phyloP scores from a whole-genome alignment of 92 coral and sea anemone genomes.

The Actinernus sp. region DNA sequence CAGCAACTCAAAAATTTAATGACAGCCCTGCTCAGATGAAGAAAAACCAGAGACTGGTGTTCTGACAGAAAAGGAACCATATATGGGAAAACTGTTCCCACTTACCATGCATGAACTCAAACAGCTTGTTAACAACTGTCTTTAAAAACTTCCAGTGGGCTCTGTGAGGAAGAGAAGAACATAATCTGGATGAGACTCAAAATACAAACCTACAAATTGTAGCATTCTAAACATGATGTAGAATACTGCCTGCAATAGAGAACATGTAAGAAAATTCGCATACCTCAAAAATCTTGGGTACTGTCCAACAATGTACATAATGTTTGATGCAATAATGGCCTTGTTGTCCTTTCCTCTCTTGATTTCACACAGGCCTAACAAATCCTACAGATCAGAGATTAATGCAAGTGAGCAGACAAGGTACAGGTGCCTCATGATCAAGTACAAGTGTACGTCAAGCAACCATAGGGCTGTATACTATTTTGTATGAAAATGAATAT shows the following conservation, averaged over 20 bases:
- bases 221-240: too few relatives aligned
- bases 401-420: too few relatives aligned
- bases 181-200: background rate
- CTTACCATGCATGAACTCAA: slow-evolving; percentile 99
- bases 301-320: slow-evolving; percentile 99
- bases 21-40: too few relatives aligned
- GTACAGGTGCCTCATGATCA: too few relatives aligned
- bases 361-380: slow-evolving; percentile 98
- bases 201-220: background rate
- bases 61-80: too few relatives aligned
- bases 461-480: too few relatives aligned
- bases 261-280: background rate
- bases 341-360: slow-evolving; percentile 99
- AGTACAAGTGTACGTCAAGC: too few relatives aligned
- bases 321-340: slow-evolving; percentile 98
- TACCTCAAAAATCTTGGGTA: slow-evolving; percentile 98
- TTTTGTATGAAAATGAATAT: too few relatives aligned
- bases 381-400: too few relatives aligned
- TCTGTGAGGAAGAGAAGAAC: slow-evolving; percentile 34
- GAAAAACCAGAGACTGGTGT: too few relatives aligned
- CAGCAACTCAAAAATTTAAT: too few relatives aligned
- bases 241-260: background rate
- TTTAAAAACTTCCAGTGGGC: slow-evolving; percentile 99
- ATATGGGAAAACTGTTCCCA: too few relatives aligned
- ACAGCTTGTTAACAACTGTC: slow-evolving; percentile 97